These are phyloP conservation scores for Sparidentex hasta DNA, from an alignment of 2,797 vertebrate genomes.

Conservation along the genomic window DNA sequence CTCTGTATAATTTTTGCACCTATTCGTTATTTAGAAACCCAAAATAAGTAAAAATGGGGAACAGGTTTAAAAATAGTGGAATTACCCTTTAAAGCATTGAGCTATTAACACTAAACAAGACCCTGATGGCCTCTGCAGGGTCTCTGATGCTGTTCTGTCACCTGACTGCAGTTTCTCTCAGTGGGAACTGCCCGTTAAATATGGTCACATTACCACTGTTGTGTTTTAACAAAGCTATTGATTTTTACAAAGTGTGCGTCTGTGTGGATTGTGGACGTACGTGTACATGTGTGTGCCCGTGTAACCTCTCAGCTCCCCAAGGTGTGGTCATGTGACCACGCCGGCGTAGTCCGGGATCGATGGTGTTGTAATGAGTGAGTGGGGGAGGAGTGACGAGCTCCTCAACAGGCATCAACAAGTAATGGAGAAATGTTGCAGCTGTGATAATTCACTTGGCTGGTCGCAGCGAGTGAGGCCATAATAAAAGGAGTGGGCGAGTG, in stretches of 20 bases:
- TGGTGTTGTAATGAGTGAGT: slow-evolving; percentile 39
- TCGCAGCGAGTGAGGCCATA: slow-evolving; percentile 8
- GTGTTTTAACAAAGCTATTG: no score
- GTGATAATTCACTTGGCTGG: slow-evolving; percentile 30
- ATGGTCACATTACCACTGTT: not conserved
- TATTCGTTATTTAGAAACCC: no score
- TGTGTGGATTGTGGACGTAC: not conserved
- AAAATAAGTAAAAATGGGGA: no score
- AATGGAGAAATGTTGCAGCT: slow-evolving; percentile 28
- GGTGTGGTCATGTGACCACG: slow-evolving; percentile 1
- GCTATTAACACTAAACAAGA: no score
- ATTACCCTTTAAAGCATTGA: no score
- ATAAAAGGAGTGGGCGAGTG: not conserved
- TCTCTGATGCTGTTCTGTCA: no score
- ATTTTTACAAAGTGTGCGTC: not conserved
- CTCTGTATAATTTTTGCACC: no score
- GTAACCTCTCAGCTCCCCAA: not conserved
- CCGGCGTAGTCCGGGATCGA: slow-evolving; percentile 26
- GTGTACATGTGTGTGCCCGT: not conserved
- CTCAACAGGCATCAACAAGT: slow-evolving; percentile 18
- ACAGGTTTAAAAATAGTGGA: no score
- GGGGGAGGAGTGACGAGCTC: slow-evolving; percentile 13
- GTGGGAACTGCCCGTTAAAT: slow-evolving; percentile 11
- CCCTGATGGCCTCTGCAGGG: no score
- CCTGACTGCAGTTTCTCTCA: not conserved